Evolutionary conservation across 2,113 vertebrate genomes (phyloP).

Genomic region (Polyodon spathula): DNA sequence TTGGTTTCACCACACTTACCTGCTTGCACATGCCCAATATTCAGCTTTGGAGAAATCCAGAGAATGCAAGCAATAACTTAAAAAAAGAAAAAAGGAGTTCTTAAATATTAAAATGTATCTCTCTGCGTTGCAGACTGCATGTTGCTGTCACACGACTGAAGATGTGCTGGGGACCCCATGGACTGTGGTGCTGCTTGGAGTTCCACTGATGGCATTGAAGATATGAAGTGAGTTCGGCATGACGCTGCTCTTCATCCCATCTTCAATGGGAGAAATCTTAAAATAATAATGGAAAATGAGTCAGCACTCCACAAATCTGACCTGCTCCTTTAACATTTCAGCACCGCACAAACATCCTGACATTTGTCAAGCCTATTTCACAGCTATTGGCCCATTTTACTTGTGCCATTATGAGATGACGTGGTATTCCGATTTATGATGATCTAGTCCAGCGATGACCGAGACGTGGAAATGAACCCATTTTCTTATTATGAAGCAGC

Average conservation of each 20-base stretch:
- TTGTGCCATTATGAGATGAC: too few species aligned
- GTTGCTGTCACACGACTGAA: constrained; percentile 73
- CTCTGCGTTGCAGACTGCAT: constrained; percentile 15
- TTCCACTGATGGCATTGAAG: constrained; percentile 97
- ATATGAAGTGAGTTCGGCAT: constrained; percentile 89
- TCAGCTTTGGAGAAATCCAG: constrained; percentile 50
- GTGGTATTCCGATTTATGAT: too few species aligned
- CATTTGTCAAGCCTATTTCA: too few species aligned
- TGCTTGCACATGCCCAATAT: constrained; percentile 33
- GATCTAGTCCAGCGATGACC: too few species aligned
- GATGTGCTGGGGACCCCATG: constrained; percentile 89
- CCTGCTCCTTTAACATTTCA: too few species aligned
- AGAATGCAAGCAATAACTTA: constrained; percentile 46
- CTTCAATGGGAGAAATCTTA: constrained; percentile 82
- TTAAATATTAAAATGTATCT: constrained; percentile 11
- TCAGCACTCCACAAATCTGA: too few species aligned
- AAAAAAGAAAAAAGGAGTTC: constrained; percentile 21
- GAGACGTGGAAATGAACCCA: too few species aligned
- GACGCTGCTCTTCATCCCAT: constrained; percentile 67
- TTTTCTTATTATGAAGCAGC: too few species aligned
- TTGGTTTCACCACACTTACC: not conserved
- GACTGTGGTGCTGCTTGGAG: constrained; percentile 82
- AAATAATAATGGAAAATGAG: constrained; percentile 20
- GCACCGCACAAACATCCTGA: too few species aligned
- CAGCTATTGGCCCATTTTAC: too few species aligned